Evolutionary conservation across 2,888 invertebrate genomes (phyloP).

Genomic region (Lysandra coridon): DNA sequence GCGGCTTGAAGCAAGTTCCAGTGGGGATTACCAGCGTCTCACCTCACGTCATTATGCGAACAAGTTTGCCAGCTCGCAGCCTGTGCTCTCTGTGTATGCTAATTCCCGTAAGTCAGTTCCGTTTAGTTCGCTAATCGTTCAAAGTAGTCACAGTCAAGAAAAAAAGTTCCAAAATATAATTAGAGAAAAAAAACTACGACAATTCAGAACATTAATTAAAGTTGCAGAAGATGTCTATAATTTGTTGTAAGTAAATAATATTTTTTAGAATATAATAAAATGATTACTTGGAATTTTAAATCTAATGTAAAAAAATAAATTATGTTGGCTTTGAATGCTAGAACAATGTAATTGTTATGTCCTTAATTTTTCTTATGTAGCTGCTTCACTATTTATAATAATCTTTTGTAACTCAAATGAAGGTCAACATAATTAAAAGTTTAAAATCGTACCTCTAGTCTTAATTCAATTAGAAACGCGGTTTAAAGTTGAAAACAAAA

Average conservation of each 20-base stretch:
- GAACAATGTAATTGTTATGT: too few relatives aligned
- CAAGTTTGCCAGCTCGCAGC: constrained; percentile 67
- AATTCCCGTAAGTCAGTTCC: constrained; percentile 57
- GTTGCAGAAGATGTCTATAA: too few relatives aligned
- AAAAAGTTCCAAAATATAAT: neutral
- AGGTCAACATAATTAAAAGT: constrained; percentile 12
- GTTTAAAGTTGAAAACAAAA: neutral
- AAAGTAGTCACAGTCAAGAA: neutral
- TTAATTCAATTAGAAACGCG: neutral
- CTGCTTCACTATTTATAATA: too few relatives aligned
- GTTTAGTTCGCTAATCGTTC: constrained; percentile 45
- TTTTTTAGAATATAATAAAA: too few relatives aligned
- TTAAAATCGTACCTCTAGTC: constrained; percentile 33
- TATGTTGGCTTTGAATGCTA: too few relatives aligned
- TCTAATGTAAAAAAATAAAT: neutral
- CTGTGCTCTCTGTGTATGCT: constrained; percentile 70
- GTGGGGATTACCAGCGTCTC: constrained; percentile 68
- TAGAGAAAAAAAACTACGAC: neutral
- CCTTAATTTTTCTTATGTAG: too few relatives aligned
- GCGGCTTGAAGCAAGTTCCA: constrained; percentile 66
- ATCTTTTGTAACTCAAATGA: too few relatives aligned
- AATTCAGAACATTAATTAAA: too few relatives aligned
- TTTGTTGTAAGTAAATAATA: too few relatives aligned
- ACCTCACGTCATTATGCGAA: constrained; percentile 72
- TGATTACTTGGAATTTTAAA: neutral